A percentile compares a stretch with the other conserved stretches of the same genome.
Evolutionary conservation across 1,140 invertebrate species (phyloP).

Genomic region (Pristionchus pacificus): DNA sequence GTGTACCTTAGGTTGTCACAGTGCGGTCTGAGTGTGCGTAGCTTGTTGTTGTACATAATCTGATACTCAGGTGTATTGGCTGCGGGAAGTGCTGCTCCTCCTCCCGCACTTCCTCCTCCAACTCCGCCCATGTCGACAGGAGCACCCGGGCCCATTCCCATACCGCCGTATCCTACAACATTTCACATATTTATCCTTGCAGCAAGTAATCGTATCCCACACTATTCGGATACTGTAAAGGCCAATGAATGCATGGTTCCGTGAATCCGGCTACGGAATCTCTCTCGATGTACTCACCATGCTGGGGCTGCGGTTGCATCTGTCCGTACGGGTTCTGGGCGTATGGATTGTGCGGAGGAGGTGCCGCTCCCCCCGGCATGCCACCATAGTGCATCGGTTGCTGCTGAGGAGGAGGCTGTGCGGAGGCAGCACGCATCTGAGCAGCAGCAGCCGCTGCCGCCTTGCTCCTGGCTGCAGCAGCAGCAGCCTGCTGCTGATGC

Average conservation of each 20-base stretch:
- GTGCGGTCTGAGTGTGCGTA: conserved; percentile 9
- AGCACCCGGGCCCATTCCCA: too few species aligned
- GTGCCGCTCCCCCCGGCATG: neutral
- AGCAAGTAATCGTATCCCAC: neutral
- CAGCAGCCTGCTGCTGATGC: neutral
- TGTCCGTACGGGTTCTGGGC: neutral
- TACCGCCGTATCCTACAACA: too few species aligned
- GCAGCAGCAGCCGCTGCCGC: conserved; percentile 10
- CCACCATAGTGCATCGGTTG: neutral
- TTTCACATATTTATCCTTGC: too few species aligned
- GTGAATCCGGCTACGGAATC: neutral
- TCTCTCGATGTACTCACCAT: too few species aligned
- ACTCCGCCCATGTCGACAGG: conserved; percentile 15
- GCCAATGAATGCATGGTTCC: conserved; percentile 35
- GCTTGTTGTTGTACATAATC: conserved; percentile 21
- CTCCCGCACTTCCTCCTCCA: neutral
- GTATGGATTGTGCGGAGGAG: neutral
- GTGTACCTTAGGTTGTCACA: conserved; percentile 18
- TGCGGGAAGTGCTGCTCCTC: neutral
- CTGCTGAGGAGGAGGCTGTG: conserved; percentile 5
- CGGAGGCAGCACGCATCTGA: too few species aligned
- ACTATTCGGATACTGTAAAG: conserved; percentile 18
- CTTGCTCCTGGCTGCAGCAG: too few species aligned
- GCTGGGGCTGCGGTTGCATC: neutral
- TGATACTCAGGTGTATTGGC: conserved; percentile 18